These are phyloP conservation scores for Hirtodrosophila confusa DNA, from an alignment of 2,888 invertebrate genomes.

Conservation along the genomic window DNA sequence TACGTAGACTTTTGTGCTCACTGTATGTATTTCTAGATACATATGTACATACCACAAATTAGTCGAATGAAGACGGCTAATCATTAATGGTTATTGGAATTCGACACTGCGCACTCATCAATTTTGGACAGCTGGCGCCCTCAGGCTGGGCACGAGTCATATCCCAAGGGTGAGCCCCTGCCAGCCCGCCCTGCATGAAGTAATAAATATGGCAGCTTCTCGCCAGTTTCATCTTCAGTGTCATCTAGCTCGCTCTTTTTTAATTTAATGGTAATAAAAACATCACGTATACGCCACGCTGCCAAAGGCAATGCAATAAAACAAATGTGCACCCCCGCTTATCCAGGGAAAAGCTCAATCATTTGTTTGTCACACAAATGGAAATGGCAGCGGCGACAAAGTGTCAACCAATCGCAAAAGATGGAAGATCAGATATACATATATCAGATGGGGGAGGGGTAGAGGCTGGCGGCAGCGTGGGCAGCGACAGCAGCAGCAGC, in stretches of 20 bases:
- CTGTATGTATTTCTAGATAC: neutral
- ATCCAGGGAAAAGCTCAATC: constrained; percentile 50
- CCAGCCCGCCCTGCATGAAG: constrained; percentile 10
- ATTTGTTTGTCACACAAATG: constrained; percentile 29
- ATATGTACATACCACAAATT: constrained; percentile 13
- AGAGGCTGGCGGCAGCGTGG: constrained; percentile 32
- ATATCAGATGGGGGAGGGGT: neutral
- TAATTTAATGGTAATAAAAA: constrained; percentile 77
- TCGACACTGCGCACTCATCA: constrained; percentile 47
- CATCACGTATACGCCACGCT: constrained; percentile 75
- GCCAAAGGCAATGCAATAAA: constrained; percentile 65
- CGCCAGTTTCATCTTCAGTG: constrained; percentile 28
- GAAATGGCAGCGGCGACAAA: constrained; percentile 21
- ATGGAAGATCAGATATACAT: neutral
- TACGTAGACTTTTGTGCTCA: too few species aligned
- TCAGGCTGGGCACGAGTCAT: constrained; percentile 1
- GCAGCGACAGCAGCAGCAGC: constrained; percentile 52
- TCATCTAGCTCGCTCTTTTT: constrained; percentile 27
- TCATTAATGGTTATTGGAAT: constrained; percentile 46
- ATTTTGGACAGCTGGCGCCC: constrained; percentile 44
- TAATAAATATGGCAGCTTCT: constrained; percentile 35
- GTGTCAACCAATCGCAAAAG: constrained; percentile 35
- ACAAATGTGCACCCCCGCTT: constrained; percentile 38
- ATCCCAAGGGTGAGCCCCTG: constrained; percentile 18
- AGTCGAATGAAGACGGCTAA: constrained; percentile 11